Evolutionary conservation across 2,888 invertebrate genomes (phyloP), one percentile per base, ranked within the genome.

Genomic region (Hipparchia sbordonii): DNA sequence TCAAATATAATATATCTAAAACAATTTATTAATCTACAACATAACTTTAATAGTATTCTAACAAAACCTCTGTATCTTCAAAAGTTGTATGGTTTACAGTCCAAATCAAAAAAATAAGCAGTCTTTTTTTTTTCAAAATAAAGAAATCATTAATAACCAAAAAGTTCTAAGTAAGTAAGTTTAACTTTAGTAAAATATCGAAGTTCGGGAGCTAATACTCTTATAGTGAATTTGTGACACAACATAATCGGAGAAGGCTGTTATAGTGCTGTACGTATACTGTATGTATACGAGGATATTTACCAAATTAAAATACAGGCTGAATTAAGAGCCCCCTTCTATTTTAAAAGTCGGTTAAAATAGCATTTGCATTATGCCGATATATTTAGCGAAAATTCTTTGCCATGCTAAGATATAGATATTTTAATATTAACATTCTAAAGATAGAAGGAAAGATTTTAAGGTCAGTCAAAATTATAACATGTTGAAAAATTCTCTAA

Each of bases 21-120:
- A 92, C 89, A 89, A 90, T 91, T 88, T 87, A 57, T 56, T 13
- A 81, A 89, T 83, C 82, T 87, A 86, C 85, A 90, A 90, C 88
- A 79, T 89, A 72, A 74, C 68, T 72, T 59, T 60, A 33, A 33
- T 56, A 46, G 12, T 10, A 63, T 10, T 56, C 70, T 70, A 62
- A 63, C 70, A 56, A 70, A 56, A 62, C 54, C 63, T 12, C n/a
- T n/a, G 61, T 23, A 67, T 48, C 68, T 48, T 56, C 54, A 56
- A 56, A 67, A 56, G 13, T 67, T 39, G 48, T 66, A 9, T 45
- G n/a, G 59, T 59, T 57, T 60, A 23, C 6, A 46, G 7, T 51
- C n/a, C 59, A 60, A 51, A 60, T 59, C n/a, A 33, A 67, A 23
- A 57, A 39, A 57, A 13, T 46, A 60, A n/a, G 68, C 59, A 68